These are phyloP conservation scores for Sula dactylatra DNA, from an alignment of 2,113 vertebrate genomes.

Conservation along the genomic window DNA sequence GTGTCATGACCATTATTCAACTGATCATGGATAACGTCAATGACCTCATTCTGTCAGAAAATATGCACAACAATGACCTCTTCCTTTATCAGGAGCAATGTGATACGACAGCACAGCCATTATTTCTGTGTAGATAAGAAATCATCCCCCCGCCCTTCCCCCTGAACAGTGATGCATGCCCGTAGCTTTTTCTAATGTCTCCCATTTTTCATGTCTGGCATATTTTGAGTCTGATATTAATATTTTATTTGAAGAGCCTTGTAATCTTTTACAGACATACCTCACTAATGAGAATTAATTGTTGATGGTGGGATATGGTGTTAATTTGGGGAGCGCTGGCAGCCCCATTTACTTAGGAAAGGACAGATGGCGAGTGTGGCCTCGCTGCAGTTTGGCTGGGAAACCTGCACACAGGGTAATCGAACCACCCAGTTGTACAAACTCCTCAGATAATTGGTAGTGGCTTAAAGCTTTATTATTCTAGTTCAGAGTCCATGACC, in stretches of 20 bases:
- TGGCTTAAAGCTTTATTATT: slow-evolving; percentile 29
- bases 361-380: not conserved
- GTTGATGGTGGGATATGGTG: not conserved
- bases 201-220: not conserved
- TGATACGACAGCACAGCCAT: not conserved
- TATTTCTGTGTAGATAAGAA: slow-evolving; percentile 44
- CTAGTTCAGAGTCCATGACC: slow-evolving; percentile 21
- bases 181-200: not conserved
- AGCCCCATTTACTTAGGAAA: not conserved
- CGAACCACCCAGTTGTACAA: not conserved
- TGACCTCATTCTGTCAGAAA: slow-evolving; percentile 67
- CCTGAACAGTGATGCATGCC: not conserved
- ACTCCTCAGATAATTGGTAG: slow-evolving; percentile 1
- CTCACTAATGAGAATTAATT: not conserved
- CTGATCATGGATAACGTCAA: slow-evolving; percentile 55
- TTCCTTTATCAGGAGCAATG: slow-evolving; percentile 39
- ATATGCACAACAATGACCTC: slow-evolving; percentile 46
- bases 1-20: slow-evolving; percentile 57
- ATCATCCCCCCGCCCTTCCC: not conserved
- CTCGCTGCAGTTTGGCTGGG: not conserved
- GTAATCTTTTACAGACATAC: not conserved
- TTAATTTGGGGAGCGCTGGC: not conserved
- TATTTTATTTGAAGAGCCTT: not conserved
- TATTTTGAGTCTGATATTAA: not conserved
- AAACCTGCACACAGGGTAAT: not conserved